phyloP scores from a whole-genome alignment of 2,113 vertebrate genomes.

The Nipponia nippon region DNA sequence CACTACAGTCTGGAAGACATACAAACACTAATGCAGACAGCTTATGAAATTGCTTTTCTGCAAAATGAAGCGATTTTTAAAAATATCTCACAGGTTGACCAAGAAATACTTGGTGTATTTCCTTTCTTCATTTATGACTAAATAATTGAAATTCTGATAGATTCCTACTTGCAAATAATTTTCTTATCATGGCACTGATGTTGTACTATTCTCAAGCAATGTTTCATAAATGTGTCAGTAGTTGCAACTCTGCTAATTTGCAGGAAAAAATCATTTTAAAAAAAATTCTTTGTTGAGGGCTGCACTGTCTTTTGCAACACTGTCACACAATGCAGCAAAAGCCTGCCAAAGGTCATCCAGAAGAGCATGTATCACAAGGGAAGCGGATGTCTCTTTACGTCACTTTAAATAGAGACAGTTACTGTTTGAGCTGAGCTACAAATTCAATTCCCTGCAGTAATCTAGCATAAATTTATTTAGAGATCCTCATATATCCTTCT shows the following conservation, averaged over 20 bases:
- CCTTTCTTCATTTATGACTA: not conserved
- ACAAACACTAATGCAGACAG: not conserved
- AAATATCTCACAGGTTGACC: not conserved
- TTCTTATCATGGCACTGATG: not conserved
- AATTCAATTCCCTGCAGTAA: slow-evolving; percentile 39
- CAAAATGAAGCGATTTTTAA: not conserved
- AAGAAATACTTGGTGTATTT: not conserved
- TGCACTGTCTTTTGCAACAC: not conserved
- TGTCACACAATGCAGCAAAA: not conserved
- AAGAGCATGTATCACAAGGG: not conserved
- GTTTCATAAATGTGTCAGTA: not conserved
- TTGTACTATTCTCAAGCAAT: not conserved
- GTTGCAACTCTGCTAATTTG: not conserved
- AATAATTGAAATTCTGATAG: not conserved
- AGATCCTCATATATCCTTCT: not conserved
- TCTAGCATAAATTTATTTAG: slow-evolving; percentile 24
- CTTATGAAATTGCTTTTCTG: not conserved
- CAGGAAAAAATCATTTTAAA: not conserved
- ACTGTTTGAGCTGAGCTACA: slow-evolving; percentile 3
- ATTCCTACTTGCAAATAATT: not conserved
- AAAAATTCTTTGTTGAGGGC: not conserved
- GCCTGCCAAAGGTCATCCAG: not conserved
- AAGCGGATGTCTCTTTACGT: not conserved
- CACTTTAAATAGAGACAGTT: not conserved
- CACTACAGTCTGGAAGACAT: not conserved